Percentiles rank a stretch among this genome's conserved stretches.
Conservation (phyloP, 2,888 invertebrate species). For the Syritta pipiens region DNA sequence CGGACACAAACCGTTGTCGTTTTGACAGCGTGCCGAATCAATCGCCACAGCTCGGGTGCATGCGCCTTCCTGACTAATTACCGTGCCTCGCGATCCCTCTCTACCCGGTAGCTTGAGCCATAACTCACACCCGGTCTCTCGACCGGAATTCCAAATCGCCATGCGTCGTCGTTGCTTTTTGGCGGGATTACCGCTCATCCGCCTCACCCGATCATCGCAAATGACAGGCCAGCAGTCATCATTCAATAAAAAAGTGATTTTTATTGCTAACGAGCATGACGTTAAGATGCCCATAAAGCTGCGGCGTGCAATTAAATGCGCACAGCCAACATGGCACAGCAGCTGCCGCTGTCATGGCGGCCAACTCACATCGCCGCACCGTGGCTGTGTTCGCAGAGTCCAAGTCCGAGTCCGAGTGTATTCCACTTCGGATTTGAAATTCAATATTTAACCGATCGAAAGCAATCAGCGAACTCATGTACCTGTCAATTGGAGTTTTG, state of each 20-base stretch:
- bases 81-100: conserved; percentile 23
- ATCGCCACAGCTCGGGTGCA: conserved; percentile 15
- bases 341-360: neutral
- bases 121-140: neutral
- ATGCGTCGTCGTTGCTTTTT: conserved; percentile 28
- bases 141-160: conserved; percentile 19
- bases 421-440: conserved; percentile 66
- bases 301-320: conserved; percentile 63
- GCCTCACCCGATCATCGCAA: conserved; percentile 44
- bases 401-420: too few relatives aligned
- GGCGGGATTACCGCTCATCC: conserved; percentile 1
- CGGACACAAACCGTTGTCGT: conserved; percentile 29
- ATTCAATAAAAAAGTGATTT: conserved; percentile 65
- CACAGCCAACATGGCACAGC: conserved; percentile 30
- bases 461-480: conserved; percentile 69
- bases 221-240: conserved; percentile 53
- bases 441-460: conserved; percentile 68
- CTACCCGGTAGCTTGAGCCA: too few relatives aligned
- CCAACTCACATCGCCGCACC: neutral
- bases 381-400: conserved; percentile 27
- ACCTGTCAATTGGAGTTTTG: conserved; percentile 69
- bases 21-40: conserved; percentile 20
- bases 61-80: conserved; percentile 56
- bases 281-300: conserved; percentile 65
- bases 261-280: conserved; percentile 69